Conservation (phyloP, 92 coral and sea anemone species). For the Hydrozoanthus gracilis region DNA sequence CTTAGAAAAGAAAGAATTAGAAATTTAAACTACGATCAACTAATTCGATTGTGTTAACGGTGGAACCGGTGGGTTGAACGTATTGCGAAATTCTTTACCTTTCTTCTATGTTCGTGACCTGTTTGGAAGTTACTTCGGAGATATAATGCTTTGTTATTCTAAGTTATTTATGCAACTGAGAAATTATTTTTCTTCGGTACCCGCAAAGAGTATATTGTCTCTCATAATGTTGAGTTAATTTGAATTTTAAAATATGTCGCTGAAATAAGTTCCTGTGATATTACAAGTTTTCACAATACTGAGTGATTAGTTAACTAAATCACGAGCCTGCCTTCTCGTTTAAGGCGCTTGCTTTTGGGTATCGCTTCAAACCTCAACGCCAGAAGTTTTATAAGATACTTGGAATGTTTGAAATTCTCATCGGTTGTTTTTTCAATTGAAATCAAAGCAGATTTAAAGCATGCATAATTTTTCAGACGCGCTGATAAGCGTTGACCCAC, state of each 20-base stretch:
- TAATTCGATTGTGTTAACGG: background rate
- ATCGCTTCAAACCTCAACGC: background rate
- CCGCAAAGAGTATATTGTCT: constrained; percentile 43
- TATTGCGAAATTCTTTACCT: background rate
- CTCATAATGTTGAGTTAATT: constrained; percentile 18
- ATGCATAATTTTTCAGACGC: constrained; percentile 2
- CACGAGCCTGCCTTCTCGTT: background rate
- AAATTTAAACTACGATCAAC: background rate
- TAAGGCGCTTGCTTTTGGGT: background rate
- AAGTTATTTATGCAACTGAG: constrained; percentile 36
- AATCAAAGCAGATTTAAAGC: constrained; percentile 5
- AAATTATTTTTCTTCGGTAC: constrained; percentile 46
- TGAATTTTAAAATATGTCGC: constrained; percentile 25
- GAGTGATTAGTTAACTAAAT: background rate
- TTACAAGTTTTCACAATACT: background rate
- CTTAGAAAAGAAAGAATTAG: background rate
- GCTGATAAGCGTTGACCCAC: background rate
- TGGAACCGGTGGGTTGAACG: background rate
- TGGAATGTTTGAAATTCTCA: background rate
- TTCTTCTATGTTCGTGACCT: constrained; percentile 2
- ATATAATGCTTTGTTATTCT: constrained; percentile 1
- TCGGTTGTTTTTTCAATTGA: background rate
- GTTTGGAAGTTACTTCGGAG: background rate
- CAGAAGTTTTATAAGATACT: background rate
- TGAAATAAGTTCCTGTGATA: constrained; percentile 16